phyloP scores from a whole-genome alignment of 2,797 vertebrate genomes.

The Sebastes dallii region DNA sequence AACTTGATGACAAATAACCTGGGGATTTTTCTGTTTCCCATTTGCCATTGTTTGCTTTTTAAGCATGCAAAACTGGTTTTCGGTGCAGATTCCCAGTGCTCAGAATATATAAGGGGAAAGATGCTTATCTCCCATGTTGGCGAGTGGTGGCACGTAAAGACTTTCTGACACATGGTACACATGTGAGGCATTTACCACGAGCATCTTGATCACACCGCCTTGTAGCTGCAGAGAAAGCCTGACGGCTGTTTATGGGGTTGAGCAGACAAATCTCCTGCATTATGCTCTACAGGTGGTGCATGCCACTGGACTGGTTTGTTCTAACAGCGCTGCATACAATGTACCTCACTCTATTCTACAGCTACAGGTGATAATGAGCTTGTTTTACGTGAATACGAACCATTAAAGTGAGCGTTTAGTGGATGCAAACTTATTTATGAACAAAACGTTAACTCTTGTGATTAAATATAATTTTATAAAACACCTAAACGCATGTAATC shows the following conservation, averaged over 20 bases:
- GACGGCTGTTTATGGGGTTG: slow-evolving; percentile 57
- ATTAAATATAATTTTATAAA: not conserved
- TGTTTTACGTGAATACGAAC: slow-evolving; percentile 29
- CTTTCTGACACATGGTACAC: slow-evolving; percentile 70
- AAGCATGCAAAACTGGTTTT: slow-evolving; percentile 67
- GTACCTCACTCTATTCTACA: slow-evolving; percentile 21
- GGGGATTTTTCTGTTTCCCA: slow-evolving; percentile 66
- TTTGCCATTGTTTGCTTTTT: slow-evolving; percentile 70
- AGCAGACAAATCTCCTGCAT: slow-evolving; percentile 65
- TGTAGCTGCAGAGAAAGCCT: slow-evolving; percentile 54
- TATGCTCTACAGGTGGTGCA: slow-evolving; percentile 67
- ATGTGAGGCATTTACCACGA: slow-evolving; percentile 65
- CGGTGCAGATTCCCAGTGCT: slow-evolving; percentile 25
- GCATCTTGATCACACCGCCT: slow-evolving; percentile 61
- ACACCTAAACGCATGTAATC: not conserved
- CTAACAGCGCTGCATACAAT: slow-evolving; percentile 4
- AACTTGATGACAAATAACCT: slow-evolving; percentile 79
- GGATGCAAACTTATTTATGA: not conserved
- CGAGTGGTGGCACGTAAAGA: slow-evolving; percentile 59
- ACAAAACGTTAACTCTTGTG: not conserved
- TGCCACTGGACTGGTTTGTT: slow-evolving; percentile 52
- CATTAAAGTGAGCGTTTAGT: slow-evolving; percentile 28
- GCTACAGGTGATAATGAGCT: slow-evolving; percentile 50
- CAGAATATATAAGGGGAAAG: slow-evolving; percentile 32
- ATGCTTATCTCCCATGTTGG: slow-evolving; percentile 66